phyloP scores from a whole-genome alignment of 2,797 vertebrate species.

The Phrynocephalus guinanensis region DNA sequence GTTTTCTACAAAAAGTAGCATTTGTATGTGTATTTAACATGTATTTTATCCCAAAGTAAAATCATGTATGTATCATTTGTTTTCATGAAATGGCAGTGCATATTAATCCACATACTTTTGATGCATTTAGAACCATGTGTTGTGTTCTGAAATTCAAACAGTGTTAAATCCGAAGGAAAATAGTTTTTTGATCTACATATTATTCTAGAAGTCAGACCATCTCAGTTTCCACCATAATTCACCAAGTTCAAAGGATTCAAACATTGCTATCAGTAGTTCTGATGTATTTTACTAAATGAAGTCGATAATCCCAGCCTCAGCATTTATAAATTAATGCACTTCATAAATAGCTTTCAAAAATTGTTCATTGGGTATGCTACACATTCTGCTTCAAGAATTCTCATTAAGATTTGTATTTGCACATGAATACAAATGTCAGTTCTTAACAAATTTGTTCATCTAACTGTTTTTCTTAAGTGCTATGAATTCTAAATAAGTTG shows the following conservation, averaged over 20 bases:
- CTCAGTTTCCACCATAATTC: not conserved
- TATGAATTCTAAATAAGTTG: not conserved
- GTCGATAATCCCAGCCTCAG: too few relatives aligned
- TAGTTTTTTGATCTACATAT: not conserved
- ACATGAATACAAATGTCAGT: not conserved
- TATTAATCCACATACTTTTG: too few relatives aligned
- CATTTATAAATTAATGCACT: too few relatives aligned
- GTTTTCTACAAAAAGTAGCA: too few relatives aligned
- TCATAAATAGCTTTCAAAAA: not conserved
- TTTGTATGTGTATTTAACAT: too few relatives aligned
- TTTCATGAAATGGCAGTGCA: too few relatives aligned
- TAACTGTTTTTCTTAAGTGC: not conserved
- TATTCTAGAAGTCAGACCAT: not conserved
- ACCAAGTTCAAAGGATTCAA: not conserved
- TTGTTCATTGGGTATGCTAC: not conserved
- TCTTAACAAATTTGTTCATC: not conserved
- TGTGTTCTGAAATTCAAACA: not conserved
- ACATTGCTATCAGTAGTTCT: not conserved
- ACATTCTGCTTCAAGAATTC: not conserved
- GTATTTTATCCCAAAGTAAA: too few relatives aligned
- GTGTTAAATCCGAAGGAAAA: not conserved
- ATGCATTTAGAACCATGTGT: not conserved
- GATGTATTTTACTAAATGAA: not conserved
- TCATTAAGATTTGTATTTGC: not conserved
- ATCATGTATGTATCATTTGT: too few relatives aligned